phyloP scores from a whole-genome alignment of 1,140 invertebrate species.

The Brachionus sp. region DNA sequence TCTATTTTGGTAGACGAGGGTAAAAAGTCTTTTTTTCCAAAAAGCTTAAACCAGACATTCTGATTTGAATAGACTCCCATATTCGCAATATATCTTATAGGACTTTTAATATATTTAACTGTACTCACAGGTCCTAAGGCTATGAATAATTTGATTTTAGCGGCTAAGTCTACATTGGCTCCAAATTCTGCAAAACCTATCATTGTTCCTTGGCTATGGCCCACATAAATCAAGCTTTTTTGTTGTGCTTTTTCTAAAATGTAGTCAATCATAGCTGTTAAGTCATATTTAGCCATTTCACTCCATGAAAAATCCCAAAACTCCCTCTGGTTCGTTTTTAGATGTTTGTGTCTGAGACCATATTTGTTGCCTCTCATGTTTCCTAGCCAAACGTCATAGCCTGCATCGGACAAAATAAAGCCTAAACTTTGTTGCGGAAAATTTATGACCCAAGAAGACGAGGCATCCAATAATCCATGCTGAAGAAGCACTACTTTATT shows the following conservation, averaged over 20 bases:
- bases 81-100: constrained; percentile 56
- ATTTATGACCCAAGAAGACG: constrained; percentile 6
- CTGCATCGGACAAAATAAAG: constrained; percentile 61
- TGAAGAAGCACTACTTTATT: not conserved
- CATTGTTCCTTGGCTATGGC: constrained; percentile 68
- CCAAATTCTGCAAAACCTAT: constrained; percentile 59
- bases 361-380: constrained; percentile 68
- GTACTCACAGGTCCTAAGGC: constrained; percentile 73
- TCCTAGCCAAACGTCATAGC: constrained; percentile 72
- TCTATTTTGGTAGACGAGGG: constrained; percentile 48
- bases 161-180: constrained; percentile 48
- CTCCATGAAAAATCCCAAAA: constrained; percentile 74
- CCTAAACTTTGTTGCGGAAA: constrained; percentile 30
- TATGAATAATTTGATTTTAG: constrained; percentile 56
- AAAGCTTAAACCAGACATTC: constrained; percentile 49
- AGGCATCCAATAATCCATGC: constrained; percentile 36
- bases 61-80: not conserved
- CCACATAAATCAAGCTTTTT: constrained; percentile 66
- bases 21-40: constrained; percentile 52
- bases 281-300: constrained; percentile 71
- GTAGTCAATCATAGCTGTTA: constrained; percentile 68
- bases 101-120: constrained; percentile 68
- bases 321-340: constrained; percentile 62
- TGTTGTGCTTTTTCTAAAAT: constrained; percentile 63
- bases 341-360: constrained; percentile 59